Conservation (phyloP, 92 coral and sea anemone species). For the Umimayanthus kanabou region DNA sequence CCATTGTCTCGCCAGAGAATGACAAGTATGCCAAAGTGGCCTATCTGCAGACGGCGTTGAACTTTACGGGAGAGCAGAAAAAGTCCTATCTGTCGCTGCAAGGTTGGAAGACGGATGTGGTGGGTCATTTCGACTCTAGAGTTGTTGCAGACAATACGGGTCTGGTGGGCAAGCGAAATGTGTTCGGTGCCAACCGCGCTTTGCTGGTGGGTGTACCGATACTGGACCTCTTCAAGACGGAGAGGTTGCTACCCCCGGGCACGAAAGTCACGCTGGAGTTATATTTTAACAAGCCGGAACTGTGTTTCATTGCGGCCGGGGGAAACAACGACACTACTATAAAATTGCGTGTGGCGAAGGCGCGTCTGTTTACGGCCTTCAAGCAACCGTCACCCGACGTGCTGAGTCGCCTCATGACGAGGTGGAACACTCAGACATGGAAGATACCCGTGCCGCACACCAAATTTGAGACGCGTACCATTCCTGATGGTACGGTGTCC, state of each 20-base stretch:
- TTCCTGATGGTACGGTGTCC: too few relatives aligned
- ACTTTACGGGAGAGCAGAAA: conserved; percentile 34
- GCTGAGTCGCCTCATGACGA: neutral
- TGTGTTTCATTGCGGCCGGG: conserved; percentile 7
- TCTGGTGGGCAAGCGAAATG: neutral
- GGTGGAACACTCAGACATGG: neutral
- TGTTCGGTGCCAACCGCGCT: neutral
- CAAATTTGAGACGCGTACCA: neutral
- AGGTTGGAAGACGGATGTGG: conserved; percentile 25
- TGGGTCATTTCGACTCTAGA: conserved; percentile 24
- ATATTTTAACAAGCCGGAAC: conserved; percentile 11
- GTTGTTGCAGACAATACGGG: conserved; percentile 24
- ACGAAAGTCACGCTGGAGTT: conserved; percentile 27
- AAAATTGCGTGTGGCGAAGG: neutral
- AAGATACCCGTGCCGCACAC: neutral
- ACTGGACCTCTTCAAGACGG: conserved; percentile 5
- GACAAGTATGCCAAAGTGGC: conserved; percentile 39
- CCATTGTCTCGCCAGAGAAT: conserved; percentile 25
- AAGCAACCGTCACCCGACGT: neutral
- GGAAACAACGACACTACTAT: neutral
- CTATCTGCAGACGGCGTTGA: conserved; percentile 21
- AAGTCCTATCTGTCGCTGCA: conserved; percentile 18
- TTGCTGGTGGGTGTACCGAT: conserved; percentile 44
- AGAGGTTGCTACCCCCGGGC: conserved; percentile 24
- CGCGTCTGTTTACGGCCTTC: neutral